Evolutionary conservation across 2,797 vertebrate species (phyloP).

Genomic region (Prionace glauca): DNA sequence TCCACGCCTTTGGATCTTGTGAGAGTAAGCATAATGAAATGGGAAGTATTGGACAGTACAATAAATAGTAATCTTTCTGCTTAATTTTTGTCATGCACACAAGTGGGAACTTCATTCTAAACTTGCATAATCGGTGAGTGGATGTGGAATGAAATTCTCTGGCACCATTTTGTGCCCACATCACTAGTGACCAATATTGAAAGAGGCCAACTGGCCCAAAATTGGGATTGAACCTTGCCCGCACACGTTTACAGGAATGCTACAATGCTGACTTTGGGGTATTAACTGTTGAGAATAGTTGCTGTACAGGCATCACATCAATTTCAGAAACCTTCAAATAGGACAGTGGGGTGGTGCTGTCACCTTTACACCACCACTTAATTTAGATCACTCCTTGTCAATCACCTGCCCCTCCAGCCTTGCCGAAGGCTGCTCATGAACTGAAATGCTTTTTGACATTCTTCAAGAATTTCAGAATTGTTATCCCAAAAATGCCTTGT

Average conservation of each 20-base stretch:
- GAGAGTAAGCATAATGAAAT: background rate
- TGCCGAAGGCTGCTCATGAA: background rate
- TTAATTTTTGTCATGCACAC: background rate
- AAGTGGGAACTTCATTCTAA: too few relatives aligned
- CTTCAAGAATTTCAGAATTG: background rate
- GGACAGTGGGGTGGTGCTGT: background rate
- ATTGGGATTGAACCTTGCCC: too few relatives aligned
- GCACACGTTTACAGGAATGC: background rate
- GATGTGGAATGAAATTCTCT: too few relatives aligned
- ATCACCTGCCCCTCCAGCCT: background rate
- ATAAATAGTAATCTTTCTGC: background rate
- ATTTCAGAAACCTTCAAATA: background rate
- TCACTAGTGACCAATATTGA: background rate
- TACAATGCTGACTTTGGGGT: background rate
- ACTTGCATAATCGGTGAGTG: too few relatives aligned
- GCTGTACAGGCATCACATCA: background rate
- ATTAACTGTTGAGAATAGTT: background rate
- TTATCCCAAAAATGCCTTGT: too few relatives aligned
- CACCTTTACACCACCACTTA: background rate
- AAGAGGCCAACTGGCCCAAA: background rate
- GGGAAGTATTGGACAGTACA: background rate
- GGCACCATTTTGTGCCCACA: too few relatives aligned
- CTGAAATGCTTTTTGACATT: background rate
- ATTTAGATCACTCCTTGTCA: background rate
- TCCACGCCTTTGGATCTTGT: background rate